Conservation (phyloP, 2,113 vertebrate species). For the Dissostichus mawsoni region DNA sequence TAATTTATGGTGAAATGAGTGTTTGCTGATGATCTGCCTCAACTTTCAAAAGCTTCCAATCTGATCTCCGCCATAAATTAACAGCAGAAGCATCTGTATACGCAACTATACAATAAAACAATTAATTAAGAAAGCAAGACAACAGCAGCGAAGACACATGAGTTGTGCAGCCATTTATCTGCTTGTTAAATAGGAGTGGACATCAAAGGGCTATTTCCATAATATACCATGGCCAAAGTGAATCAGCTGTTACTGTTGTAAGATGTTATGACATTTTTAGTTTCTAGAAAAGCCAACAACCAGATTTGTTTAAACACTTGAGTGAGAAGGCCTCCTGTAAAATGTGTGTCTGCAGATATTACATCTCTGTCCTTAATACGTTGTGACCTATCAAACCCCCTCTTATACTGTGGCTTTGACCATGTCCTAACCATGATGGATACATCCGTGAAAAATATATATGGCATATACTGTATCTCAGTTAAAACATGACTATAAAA, state of each 20-base stretch:
- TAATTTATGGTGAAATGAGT: neutral
- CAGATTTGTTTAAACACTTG: constrained; percentile 8
- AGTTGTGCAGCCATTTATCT: constrained; percentile 35
- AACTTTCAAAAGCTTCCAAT: constrained; percentile 38
- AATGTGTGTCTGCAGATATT: neutral
- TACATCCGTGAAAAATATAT: neutral
- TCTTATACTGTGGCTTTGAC: neutral
- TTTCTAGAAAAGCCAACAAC: neutral
- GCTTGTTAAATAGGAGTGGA: constrained; percentile 48
- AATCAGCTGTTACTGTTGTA: neutral
- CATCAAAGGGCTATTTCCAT: constrained; percentile 76
- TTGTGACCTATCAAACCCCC: neutral
- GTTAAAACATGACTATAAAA: neutral
- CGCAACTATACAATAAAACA: constrained; percentile 10
- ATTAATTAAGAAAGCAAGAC: constrained; percentile 23
- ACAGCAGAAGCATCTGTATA: constrained; percentile 19
- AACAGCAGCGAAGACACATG: constrained; percentile 21
- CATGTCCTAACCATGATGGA: neutral
- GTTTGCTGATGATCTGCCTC: constrained; percentile 16
- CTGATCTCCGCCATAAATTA: constrained; percentile 41
- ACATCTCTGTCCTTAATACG: neutral
- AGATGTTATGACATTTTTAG: neutral
- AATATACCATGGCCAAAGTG: constrained; percentile 47
- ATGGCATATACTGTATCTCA: neutral
- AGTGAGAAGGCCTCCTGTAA: neutral